Evolutionary conservation across 2,113 vertebrate species (phyloP).

Genomic region (Condylura cristata): DNA sequence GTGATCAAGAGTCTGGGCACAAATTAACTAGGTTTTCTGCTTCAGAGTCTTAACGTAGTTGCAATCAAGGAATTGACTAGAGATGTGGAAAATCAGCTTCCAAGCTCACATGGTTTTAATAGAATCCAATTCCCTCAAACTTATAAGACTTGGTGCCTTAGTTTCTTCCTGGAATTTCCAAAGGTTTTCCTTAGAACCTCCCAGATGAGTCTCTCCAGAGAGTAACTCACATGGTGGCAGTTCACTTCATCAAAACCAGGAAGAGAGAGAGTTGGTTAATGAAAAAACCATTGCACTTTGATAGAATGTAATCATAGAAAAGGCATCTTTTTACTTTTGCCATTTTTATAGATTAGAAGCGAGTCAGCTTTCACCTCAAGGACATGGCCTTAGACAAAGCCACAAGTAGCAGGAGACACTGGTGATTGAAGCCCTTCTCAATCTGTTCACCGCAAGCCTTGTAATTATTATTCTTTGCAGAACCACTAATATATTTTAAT

Average conservation of each 20-base stretch:
- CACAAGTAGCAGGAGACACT: not conserved
- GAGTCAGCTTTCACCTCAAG: not conserved
- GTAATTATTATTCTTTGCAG: not conserved
- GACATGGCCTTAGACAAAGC: not conserved
- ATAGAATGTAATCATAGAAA: not conserved
- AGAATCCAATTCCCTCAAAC: not conserved
- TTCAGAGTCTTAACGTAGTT: not conserved
- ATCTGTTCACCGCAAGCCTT: not conserved
- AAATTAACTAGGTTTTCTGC: not conserved
- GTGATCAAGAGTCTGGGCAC: not conserved
- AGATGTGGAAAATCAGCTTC: not conserved
- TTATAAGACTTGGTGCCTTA: not conserved
- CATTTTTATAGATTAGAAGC: not conserved
- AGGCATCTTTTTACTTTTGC: not conserved
- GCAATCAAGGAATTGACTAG: not conserved
- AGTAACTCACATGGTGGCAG: not conserved
- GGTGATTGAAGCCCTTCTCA: not conserved
- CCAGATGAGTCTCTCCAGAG: not conserved
- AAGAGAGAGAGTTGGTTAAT: not conserved
- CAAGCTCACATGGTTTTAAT: not conserved
- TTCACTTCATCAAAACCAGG: not conserved
- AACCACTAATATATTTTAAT: not conserved
- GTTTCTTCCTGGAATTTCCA: not conserved
- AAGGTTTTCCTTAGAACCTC: not conserved
- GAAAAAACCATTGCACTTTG: not conserved